These are phyloP conservation scores for Cephus sareptanus DNA, from an alignment of 2,888 invertebrate species.

Conservation along the genomic window DNA sequence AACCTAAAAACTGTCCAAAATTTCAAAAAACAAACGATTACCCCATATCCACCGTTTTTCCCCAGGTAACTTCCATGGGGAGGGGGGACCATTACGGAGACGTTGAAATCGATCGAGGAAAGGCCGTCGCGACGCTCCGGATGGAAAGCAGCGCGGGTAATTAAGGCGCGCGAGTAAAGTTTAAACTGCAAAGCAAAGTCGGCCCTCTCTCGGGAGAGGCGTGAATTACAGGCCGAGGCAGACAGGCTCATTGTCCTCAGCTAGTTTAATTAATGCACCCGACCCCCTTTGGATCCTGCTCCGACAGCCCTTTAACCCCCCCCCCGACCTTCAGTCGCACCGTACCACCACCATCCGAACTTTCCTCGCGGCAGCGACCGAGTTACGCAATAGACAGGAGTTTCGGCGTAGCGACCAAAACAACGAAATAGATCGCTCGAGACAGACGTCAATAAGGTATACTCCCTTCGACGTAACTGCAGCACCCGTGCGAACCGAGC, in stretches of 20 bases:
- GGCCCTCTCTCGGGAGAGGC: conserved; percentile 43
- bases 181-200: conserved; percentile 52
- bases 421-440: not conserved
- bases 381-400: not conserved
- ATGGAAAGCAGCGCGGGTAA: conserved; percentile 24
- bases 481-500: not conserved
- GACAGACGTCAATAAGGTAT: not conserved
- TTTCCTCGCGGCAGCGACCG: not conserved
- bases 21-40: no score
- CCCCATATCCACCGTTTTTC: no score
- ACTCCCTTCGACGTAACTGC: not conserved
- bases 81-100: not conserved
- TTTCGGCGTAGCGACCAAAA: not conserved
- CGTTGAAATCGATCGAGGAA: not conserved
- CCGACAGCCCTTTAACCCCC: conserved; percentile 36
- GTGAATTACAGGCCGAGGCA: conserved; percentile 55
- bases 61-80: not conserved
- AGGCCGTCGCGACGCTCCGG: not conserved
- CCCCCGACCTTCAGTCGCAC: not conserved
- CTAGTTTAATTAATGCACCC: conserved; percentile 65
- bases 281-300: conserved; percentile 31
- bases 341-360: not conserved
- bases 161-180: conserved; percentile 35
- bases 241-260: conserved; percentile 63
- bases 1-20: no score